Evolutionary conservation across 2,797 vertebrate species (phyloP).

Genomic region (Hozukius guyotensis): DNA sequence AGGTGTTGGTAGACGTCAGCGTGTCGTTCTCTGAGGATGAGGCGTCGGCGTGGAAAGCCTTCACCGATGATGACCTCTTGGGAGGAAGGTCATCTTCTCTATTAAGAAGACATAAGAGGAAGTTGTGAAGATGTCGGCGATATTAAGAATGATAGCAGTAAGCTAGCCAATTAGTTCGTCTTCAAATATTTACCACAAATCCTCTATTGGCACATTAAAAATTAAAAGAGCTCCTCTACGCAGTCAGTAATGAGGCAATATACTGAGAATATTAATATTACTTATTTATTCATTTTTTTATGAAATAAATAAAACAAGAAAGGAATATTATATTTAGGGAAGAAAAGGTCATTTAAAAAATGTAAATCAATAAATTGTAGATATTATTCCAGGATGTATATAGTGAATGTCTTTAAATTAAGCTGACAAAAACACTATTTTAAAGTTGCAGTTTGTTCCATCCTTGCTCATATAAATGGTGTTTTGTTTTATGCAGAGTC

Average conservation of each 20-base stretch:
- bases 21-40: slow-evolving; percentile 98
- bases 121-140: not conserved
- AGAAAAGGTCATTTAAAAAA: not conserved
- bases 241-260: not conserved
- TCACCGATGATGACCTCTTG: slow-evolving; percentile 88
- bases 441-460: not conserved
- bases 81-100: slow-evolving; percentile 98
- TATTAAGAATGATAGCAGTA: not conserved
- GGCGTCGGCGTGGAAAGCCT: slow-evolving; percentile 93
- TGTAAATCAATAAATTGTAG: not conserved
- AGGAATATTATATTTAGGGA: no score
- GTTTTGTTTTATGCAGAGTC: not conserved
- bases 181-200: slow-evolving; percentile 18
- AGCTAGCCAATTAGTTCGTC: not conserved
- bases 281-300: not conserved
- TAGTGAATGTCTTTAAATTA: not conserved
- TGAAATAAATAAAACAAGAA: not conserved
- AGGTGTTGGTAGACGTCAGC: slow-evolving; percentile 96
- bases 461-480: not conserved
- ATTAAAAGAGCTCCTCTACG: not conserved
- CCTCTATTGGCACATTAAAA: slow-evolving; percentile 1
- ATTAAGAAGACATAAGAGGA: slow-evolving; percentile 32
- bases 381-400: not conserved
- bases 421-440: not conserved
- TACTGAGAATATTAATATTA: not conserved